Conservation (phyloP, 2,888 invertebrate genomes). For the Euclidia mi region DNA sequence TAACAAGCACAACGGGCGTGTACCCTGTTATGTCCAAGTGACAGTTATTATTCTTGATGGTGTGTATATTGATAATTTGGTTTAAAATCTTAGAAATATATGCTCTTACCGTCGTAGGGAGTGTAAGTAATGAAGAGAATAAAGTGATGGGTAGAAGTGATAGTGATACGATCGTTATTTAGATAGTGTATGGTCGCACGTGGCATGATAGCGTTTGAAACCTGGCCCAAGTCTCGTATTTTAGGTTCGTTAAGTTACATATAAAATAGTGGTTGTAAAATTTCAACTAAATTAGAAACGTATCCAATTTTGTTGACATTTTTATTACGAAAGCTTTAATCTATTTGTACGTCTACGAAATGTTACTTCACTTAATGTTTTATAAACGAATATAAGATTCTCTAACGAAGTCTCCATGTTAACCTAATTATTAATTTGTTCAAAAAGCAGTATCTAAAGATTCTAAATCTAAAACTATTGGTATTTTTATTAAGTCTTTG, state of each 20-base stretch:
- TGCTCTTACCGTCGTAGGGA: not conserved
- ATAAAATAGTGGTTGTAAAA: not conserved
- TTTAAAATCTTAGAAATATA: conserved; percentile 1
- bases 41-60: conserved; percentile 57
- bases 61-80: conserved; percentile 16
- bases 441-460: no score
- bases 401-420: no score
- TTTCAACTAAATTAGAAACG: not conserved
- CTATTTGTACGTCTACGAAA: no score
- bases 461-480: no score
- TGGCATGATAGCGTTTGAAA: conserved; percentile 5
- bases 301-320: no score
- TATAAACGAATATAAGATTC: no score
- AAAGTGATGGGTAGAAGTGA: conserved; percentile 3
- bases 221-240: not conserved
- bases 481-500: no score
- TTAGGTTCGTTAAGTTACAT: not conserved
- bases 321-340: no score
- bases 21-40: conserved; percentile 60
- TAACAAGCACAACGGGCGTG: conserved; percentile 72
- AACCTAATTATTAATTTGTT: no score
- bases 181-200: conserved; percentile 2
- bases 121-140: conserved; percentile 9
- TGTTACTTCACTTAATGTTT: no score
- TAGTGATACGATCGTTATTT: conserved; percentile 8